Evolutionary conservation across 2,888 invertebrate species (phyloP).

Genomic region (Drosophila dives): DNA sequence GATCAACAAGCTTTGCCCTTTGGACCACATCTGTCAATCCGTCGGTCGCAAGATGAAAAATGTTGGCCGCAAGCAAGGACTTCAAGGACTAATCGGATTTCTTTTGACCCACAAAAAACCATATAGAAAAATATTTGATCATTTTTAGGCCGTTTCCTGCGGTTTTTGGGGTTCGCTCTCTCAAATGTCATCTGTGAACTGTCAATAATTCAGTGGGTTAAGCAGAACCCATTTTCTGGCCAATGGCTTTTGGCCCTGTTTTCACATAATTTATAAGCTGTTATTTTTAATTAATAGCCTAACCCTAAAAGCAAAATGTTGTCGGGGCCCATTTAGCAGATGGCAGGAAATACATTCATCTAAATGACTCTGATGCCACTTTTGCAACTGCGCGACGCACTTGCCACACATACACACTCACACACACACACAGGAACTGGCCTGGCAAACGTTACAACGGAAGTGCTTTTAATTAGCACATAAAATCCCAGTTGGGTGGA

Average conservation of each 20-base stretch:
- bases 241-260: neutral
- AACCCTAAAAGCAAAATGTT: conserved; percentile 59
- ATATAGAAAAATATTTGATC: neutral
- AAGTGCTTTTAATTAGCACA: conserved; percentile 65
- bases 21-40: neutral
- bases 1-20: neutral
- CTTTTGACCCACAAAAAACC: neutral
- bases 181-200: conserved; percentile 2
- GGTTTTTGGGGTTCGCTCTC: neutral
- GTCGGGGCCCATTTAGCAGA: conserved; percentile 43
- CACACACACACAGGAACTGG: conserved; percentile 1
- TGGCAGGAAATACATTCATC: conserved; percentile 46
- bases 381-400: conserved; percentile 14
- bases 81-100: neutral
- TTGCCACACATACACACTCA: neutral
- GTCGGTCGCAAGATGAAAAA: neutral
- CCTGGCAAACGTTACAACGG: conserved; percentile 34
- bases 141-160: neutral
- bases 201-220: conserved; percentile 15
- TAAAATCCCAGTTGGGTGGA: conserved; percentile 27
- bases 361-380: conserved; percentile 40
- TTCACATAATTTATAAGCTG: conserved; percentile 10
- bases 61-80: neutral
- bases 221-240: neutral
- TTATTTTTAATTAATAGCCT: conserved; percentile 42